Percentiles rank a stretch among this genome's conserved stretches.
Evolutionary conservation across 1,140 invertebrate species (phyloP).

Genomic region (Steinernema khuongi): DNA sequence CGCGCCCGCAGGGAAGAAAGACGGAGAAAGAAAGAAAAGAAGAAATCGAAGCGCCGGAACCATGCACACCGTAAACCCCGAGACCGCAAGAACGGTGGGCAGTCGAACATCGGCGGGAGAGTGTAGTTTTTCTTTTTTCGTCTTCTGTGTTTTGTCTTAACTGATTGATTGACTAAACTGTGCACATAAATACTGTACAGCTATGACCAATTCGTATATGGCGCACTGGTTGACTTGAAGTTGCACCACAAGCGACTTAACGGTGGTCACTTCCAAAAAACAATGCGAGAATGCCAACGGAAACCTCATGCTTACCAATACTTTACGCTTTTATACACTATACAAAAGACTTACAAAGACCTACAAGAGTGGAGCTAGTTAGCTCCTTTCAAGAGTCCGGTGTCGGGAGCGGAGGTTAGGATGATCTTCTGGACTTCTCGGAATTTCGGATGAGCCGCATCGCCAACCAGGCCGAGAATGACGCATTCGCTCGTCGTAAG

Average conservation of each 20-base stretch:
- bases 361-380: neutral
- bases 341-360: neutral
- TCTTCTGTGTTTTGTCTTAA: no score
- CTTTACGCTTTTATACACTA: no score
- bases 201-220: no score
- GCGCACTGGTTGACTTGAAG: no score
- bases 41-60: neutral
- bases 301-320: no score
- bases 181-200: neutral
- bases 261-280: no score
- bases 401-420: conserved; percentile 64
- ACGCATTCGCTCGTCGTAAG: conserved; percentile 72
- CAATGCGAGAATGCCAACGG: no score
- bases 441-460: conserved; percentile 72
- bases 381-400: conserved; percentile 61
- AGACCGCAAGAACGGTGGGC: neutral
- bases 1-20: neutral
- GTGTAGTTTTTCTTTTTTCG: neutral
- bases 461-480: conserved; percentile 69
- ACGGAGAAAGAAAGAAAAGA: neutral
- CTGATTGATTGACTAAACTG: neutral
- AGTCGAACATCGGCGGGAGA: neutral
- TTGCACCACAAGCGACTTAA: no score
- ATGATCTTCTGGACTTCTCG: conserved; percentile 68
- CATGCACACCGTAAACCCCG: neutral